These are phyloP conservation scores for Muraenolepis orangiensis DNA, from an alignment of 2,797 vertebrate species.

Conservation along the genomic window DNA sequence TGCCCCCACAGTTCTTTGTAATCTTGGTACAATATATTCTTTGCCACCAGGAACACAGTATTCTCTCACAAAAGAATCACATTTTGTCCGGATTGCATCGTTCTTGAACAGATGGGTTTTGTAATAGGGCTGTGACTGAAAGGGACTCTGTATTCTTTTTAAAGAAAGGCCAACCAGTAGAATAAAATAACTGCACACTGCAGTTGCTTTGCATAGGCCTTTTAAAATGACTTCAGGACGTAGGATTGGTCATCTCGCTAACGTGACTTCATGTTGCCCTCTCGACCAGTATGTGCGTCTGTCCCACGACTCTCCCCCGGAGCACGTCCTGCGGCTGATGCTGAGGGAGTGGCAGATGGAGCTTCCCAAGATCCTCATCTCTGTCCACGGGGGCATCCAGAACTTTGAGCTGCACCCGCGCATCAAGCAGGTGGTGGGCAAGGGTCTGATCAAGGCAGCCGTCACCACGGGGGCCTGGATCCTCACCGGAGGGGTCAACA, in stretches of 20 bases:
- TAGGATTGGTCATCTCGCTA: no score
- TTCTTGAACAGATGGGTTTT: no score
- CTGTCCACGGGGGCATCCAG: slow-evolving; percentile 96
- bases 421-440: slow-evolving; percentile 96
- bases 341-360: slow-evolving; percentile 99
- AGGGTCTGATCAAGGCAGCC: slow-evolving; percentile 98
- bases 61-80: no score
- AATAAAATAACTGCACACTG: background rate
- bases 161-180: background rate
- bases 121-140: background rate
- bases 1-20: no score
- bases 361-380: slow-evolving; percentile 97
- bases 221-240: no score
- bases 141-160: background rate
- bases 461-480: slow-evolving; percentile 99
- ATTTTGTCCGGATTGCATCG: no score
- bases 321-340: slow-evolving; percentile 90
- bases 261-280: background rate
- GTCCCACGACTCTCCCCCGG: slow-evolving; percentile 90
- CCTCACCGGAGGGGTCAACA: slow-evolving; percentile 96
- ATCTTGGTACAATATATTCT: no score
- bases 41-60: no score
- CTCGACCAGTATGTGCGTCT: slow-evolving; percentile 85
- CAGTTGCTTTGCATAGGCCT: background rate
- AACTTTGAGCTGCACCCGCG: slow-evolving; percentile 98